phyloP scores from a whole-genome alignment of 2,888 invertebrate genomes.

The Choreutis nemorana region DNA sequence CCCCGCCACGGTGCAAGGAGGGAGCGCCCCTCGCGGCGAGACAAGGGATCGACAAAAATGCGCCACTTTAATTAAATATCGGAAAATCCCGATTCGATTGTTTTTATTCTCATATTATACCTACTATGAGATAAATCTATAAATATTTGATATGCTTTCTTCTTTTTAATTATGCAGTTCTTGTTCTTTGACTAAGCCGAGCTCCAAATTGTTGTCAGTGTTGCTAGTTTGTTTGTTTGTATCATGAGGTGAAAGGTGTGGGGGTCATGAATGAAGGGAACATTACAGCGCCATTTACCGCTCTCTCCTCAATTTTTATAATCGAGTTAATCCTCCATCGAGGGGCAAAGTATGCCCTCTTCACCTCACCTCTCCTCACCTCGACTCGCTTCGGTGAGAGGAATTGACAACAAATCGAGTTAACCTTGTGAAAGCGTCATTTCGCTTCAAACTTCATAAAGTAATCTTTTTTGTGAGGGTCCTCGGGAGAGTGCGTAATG shows the following conservation, averaged over 20 bases:
- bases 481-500: constrained; percentile 11
- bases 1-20: too few species aligned
- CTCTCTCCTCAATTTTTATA: constrained; percentile 25
- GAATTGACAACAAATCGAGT: constrained; percentile 33
- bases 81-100: constrained; percentile 21
- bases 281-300: constrained; percentile 27
- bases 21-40: not conserved
- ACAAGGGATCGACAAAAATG: constrained; percentile 12
- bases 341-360: constrained; percentile 19
- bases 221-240: too few species aligned
- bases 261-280: constrained; percentile 19
- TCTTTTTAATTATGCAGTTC: too few species aligned
- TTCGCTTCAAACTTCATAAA: constrained; percentile 30
- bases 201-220: too few species aligned
- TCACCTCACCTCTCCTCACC: too few species aligned
- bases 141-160: too few species aligned
- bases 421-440: constrained; percentile 30
- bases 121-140: too few species aligned
- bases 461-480: constrained; percentile 25
- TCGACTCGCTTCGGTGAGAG: constrained; percentile 13
- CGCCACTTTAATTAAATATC: constrained; percentile 27
- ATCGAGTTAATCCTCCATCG: constrained; percentile 28
- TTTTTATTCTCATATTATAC: too few species aligned
- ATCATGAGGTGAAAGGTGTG: constrained; percentile 7
- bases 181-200: too few species aligned